Evolutionary conservation across 1,140 invertebrate genomes (phyloP).

Genomic region (Sitophilus oryzae): DNA sequence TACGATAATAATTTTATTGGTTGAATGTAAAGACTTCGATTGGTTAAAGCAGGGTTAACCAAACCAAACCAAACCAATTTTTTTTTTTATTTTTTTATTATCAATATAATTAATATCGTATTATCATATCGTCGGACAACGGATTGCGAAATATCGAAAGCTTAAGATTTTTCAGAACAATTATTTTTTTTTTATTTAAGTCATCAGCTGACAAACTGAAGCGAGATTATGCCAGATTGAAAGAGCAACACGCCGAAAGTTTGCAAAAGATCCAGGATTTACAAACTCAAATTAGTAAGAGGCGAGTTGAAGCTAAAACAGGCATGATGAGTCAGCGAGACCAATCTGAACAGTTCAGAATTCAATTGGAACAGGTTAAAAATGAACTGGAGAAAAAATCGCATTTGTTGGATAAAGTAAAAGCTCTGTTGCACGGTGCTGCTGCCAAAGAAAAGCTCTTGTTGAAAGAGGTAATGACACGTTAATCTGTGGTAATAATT

Average conservation of each 20-base stretch:
- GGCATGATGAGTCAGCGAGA: constrained; percentile 10
- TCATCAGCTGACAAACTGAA: constrained; percentile 33
- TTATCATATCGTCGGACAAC: too few species aligned
- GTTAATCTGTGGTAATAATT: too few species aligned
- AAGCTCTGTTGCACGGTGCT: constrained; percentile 49
- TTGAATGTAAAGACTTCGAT: too few species aligned
- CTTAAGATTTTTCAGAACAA: too few species aligned
- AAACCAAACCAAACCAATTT: too few species aligned
- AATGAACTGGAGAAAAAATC: constrained; percentile 50
- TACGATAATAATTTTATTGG: too few species aligned
- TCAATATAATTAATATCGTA: too few species aligned
- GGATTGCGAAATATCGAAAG: too few species aligned
- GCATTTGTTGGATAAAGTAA: constrained; percentile 50
- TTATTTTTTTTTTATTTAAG: constrained; percentile 22
- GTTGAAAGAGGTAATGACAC: constrained; percentile 48
- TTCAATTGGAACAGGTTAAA: constrained; percentile 37
- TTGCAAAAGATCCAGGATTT: constrained; percentile 44
- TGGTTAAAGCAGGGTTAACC: too few species aligned
- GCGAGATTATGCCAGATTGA: constrained; percentile 32
- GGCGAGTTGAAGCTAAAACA: constrained; percentile 1
- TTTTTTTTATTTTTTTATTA: too few species aligned
- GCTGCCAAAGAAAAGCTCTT: constrained; percentile 51
- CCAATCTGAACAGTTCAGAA: not conserved
- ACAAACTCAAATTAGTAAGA: constrained; percentile 46
- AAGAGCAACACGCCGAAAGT: constrained; percentile 45